Base-by-base conservation (phyloP, 2,888 invertebrate species). In the Leptopilina drosophilae region DNA sequence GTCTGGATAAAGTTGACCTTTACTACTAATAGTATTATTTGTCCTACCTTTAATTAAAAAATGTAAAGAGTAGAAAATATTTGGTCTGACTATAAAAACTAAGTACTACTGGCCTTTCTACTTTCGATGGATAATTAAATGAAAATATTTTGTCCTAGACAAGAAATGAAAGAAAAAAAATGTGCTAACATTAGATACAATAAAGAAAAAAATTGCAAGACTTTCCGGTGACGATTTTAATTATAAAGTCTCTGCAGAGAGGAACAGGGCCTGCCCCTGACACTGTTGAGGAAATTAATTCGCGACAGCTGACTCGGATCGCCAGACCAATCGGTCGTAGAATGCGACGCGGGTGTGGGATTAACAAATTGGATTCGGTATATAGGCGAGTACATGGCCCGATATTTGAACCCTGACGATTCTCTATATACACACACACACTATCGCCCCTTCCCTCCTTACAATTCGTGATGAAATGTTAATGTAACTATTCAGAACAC, bases 201-300 rank as follows among this genome's bases (percentile, higher is more conserved):
- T 20, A 62, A 62, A 20, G 20, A 62, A 8, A 62, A 9, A 62
- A 62, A 62, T 15, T n/a, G 4, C 9, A 20, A 56, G 33, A 56
- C 53, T 33, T 26, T 5, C 11, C 1, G 4, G 4, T 15, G 8
- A 2, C 11, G 64, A 76, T 64, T 64, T 49, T 64, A n/a, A 14
- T 64, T 15, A 49, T 49, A 49, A 76, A 64, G 46, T 64, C 62
- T 20, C 20, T 76, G 15, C 14, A 62, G 46, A 20, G 76, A 64
- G 20, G 20, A 26, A 49, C 11, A 15, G 49, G 40, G 77, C 77
- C 84, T 86, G 87, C 80, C 80, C 81, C 82, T 87, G 87, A 85
- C 87, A 86, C 82, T 83, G 81, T 84, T 83, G 81, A 85, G 83
- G 85, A 87, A 88, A 88, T 88, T 88, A 88, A 88, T 88, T 84